phyloP scores from a whole-genome alignment of 92 coral and sea anemone genomes.

The Plumapathes pennacea region DNA sequence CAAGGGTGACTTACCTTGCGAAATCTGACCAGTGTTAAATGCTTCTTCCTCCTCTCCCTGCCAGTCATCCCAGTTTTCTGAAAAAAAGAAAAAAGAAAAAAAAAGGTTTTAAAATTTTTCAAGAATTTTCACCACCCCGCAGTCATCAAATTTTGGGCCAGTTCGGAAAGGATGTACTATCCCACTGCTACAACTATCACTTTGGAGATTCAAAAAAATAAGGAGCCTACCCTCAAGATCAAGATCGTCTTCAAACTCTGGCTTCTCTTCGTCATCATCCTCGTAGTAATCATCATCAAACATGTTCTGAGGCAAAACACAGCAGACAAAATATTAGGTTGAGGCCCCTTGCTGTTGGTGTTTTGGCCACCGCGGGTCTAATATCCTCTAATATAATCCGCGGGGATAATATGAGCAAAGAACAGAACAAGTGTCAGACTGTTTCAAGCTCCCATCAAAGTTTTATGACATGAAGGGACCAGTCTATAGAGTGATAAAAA shows the following conservation, averaged over 20 bases:
- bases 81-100: neutral
- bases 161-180: too few species aligned
- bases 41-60: conserved; percentile 36
- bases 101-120: neutral
- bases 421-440: too few species aligned
- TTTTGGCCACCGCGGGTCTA: too few species aligned
- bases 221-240: conserved; percentile 59
- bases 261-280: conserved; percentile 80
- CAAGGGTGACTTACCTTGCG: too few species aligned
- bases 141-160: too few species aligned
- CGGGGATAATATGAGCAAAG: too few species aligned
- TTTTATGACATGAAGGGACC: neutral
- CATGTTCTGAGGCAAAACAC: conserved; percentile 60
- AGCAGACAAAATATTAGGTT: too few species aligned
- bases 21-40: too few species aligned
- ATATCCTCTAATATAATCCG: too few species aligned
- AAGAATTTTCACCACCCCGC: too few species aligned
- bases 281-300: conserved; percentile 83
- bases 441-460: neutral
- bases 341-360: too few species aligned
- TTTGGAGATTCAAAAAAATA: too few species aligned
- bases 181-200: neutral
- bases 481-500: neutral
- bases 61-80: conserved; percentile 93
- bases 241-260: conserved; percentile 78